Percentiles rank a stretch among this genome's conserved stretches.
phyloP scores from a whole-genome alignment of 2,797 vertebrate genomes.

The Parambassis ranga region DNA sequence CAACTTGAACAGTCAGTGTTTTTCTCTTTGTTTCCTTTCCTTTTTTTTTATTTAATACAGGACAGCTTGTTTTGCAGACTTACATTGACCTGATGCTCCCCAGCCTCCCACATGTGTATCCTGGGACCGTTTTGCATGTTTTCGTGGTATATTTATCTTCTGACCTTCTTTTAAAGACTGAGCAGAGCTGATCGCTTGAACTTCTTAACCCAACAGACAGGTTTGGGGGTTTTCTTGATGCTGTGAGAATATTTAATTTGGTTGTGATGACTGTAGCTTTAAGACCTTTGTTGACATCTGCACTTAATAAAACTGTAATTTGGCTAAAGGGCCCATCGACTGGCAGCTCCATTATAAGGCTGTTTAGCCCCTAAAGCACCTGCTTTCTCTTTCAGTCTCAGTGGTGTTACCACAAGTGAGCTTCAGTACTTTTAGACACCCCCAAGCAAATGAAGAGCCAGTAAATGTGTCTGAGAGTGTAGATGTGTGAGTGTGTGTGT shows the following conservation, averaged over 20 bases:
- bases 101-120: constrained; percentile 15
- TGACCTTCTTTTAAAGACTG: constrained; percentile 13
- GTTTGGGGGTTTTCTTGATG: constrained; percentile 1
- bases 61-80: not conserved
- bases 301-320: constrained; percentile 52
- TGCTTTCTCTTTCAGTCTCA: constrained; percentile 23
- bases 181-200: constrained; percentile 23
- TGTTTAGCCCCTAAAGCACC: constrained; percentile 11
- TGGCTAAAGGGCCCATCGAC: constrained; percentile 30
- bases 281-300: constrained; percentile 35
- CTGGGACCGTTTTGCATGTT: constrained; percentile 1
- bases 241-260: constrained; percentile 10
- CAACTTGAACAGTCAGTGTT: not conserved
- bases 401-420: constrained; percentile 23
- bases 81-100: constrained; percentile 13
- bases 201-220: not conserved
- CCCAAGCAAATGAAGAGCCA: constrained; percentile 30
- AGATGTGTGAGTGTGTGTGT: not conserved
- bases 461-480: constrained; percentile 7
- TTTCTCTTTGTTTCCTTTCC: not conserved
- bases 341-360: constrained; percentile 40
- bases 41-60: not conserved
- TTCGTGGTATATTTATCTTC: not conserved
- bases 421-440: constrained; percentile 26
- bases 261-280: constrained; percentile 10